These are phyloP conservation scores for Orientallactaga sibirica DNA, from an alignment of 2,797 vertebrate genomes.

Conservation along the genomic window DNA sequence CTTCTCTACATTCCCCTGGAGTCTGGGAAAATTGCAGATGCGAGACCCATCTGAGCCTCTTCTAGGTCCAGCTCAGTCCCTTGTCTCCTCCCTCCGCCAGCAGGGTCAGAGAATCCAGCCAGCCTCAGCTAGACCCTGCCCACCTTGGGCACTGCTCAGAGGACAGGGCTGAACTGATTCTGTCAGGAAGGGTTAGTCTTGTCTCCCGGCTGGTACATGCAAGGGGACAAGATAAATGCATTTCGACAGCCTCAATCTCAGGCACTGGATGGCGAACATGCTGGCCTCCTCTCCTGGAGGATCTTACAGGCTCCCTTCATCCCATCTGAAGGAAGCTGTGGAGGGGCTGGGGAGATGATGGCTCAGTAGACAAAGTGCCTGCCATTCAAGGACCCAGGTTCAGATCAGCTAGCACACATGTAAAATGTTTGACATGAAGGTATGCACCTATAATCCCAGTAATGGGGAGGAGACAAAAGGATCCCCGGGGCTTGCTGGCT, in stretches of 20 bases:
- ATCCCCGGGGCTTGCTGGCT: background rate
- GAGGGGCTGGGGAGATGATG: background rate
- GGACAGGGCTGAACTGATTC: constrained; percentile 90
- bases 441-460: background rate
- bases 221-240: constrained; percentile 84
- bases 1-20: background rate
- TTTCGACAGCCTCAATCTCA: constrained; percentile 87
- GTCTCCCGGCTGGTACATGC: constrained; percentile 82
- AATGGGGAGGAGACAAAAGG: background rate
- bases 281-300: constrained; percentile 74
- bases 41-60: background rate
- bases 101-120: constrained; percentile 42
- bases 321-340: background rate
- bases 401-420: background rate
- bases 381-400: background rate
- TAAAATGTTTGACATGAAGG: background rate
- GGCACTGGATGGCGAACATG: constrained; percentile 85
- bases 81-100: background rate
- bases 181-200: constrained; percentile 90
- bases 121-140: constrained; percentile 69
- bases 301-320: background rate
- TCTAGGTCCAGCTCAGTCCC: background rate
- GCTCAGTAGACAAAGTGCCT: background rate
- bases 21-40: background rate
- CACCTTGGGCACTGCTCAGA: constrained; percentile 88